Percentiles rank a stretch among this genome's conserved stretches.
Evolutionary conservation across 2,888 invertebrate species (phyloP).

Genomic region (Micoletzkya japonica): DNA sequence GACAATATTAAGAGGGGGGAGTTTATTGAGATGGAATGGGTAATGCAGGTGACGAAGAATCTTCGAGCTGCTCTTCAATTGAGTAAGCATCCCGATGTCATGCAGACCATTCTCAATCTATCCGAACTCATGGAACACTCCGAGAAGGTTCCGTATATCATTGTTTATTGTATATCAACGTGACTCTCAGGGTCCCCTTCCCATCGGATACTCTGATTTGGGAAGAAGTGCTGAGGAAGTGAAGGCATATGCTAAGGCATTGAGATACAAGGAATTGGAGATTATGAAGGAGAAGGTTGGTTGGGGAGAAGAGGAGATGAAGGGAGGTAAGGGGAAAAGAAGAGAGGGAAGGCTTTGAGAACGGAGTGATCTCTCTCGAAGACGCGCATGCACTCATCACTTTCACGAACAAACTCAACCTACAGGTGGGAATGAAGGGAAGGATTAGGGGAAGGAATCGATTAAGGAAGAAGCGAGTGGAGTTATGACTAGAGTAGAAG

Average conservation of each 20-base stretch:
- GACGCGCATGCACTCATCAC: conserved; percentile 72
- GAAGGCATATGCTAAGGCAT: conserved; percentile 80
- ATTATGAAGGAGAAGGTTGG: conserved; percentile 34
- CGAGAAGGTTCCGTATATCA: conserved; percentile 72
- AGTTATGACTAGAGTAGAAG: background rate
- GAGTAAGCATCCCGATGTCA: conserved; percentile 68
- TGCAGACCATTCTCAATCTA: conserved; percentile 75
- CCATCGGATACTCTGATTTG: conserved; percentile 82
- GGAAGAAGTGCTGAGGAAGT: conserved; percentile 94
- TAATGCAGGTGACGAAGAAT: background rate
- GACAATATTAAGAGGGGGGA: conserved; percentile 70
- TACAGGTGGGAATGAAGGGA: conserved; percentile 70
- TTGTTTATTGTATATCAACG: background rate
- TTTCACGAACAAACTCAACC: conserved; percentile 96
- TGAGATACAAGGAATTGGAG: conserved; percentile 74
- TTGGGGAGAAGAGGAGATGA: background rate
- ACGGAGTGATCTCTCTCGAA: conserved; percentile 4
- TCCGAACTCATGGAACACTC: conserved; percentile 99
- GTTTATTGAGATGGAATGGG: conserved; percentile 65
- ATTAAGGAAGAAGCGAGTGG: conserved; percentile 16
- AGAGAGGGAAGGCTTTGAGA: conserved; percentile 1
- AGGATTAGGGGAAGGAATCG: background rate
- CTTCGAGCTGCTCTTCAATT: conserved; percentile 76
- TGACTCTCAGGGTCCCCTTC: conserved; percentile 78
- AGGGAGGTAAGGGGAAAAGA: background rate